These are phyloP conservation scores for Tricholaema leucomelas DNA, from an alignment of 2,113 vertebrate species.

Conservation along the genomic window DNA sequence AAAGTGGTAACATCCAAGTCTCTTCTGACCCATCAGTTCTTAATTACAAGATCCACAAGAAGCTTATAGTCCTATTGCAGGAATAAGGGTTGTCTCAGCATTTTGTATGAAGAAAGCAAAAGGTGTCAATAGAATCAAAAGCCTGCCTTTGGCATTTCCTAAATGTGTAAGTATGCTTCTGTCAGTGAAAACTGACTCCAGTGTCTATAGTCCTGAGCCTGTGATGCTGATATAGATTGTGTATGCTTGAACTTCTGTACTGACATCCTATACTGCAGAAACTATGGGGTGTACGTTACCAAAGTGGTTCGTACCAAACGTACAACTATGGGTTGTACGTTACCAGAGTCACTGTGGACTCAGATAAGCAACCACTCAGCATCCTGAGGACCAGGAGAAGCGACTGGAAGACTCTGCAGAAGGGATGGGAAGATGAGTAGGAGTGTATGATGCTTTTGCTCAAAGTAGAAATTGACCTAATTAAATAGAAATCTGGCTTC, in stretches of 20 bases:
- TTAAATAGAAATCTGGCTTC: neutral
- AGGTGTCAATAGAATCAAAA: neutral
- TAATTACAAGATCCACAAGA: neutral
- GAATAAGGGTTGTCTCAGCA: neutral
- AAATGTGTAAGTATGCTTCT: accelerated
- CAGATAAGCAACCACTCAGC: neutral
- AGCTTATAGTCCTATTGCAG: neutral
- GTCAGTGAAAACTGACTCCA: neutral
- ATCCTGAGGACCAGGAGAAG: neutral
- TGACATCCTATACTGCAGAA: neutral
- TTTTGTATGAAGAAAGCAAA: neutral
- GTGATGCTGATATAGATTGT: accelerated
- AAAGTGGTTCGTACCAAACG: neutral
- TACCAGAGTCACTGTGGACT: neutral
- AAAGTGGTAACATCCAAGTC: neutral
- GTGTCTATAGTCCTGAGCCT: neutral
- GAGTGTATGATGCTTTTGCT: neutral
- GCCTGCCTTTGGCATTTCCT: neutral
- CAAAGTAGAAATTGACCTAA: neutral
- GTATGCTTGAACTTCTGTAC: accelerated
- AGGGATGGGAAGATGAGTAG: neutral
- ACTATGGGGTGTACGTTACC: neutral
- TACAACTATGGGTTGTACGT: neutral
- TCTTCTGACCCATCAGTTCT: neutral
- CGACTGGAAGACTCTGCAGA: neutral